A percentile compares a stretch with the other conserved stretches of the same genome.
Evolutionary conservation across 2,797 vertebrate species (phyloP).

Genomic region (Muscicapa striata): DNA sequence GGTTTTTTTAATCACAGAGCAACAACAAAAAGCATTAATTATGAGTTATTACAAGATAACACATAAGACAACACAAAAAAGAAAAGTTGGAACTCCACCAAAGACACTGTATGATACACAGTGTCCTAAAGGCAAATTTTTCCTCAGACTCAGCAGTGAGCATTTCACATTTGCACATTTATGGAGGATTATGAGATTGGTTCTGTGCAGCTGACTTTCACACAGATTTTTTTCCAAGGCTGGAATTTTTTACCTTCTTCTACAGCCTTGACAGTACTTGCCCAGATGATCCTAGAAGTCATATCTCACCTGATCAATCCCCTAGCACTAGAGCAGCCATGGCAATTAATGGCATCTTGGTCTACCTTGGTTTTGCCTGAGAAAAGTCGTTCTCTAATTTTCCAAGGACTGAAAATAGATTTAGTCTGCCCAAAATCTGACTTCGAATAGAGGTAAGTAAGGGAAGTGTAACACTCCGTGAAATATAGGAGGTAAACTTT

Average conservation of each 20-base stretch:
- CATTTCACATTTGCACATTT: not conserved
- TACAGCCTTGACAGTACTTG: not conserved
- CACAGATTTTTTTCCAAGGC: not conserved
- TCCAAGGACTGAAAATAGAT: not conserved
- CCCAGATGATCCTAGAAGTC: not conserved
- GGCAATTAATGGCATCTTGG: not conserved
- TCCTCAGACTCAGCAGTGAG: not conserved
- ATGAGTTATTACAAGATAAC: not conserved
- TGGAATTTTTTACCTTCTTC: not conserved
- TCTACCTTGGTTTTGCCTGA: not conserved
- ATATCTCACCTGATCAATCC: constrained; percentile 18
- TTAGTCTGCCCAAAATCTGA: not conserved
- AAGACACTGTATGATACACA: not conserved
- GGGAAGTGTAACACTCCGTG: not conserved
- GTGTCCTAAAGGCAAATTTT: not conserved
- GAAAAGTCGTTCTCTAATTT: not conserved
- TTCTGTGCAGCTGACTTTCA: not conserved
- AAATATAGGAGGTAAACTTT: not conserved
- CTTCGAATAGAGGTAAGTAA: not conserved
- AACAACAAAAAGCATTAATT: not conserved
- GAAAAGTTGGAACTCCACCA: not conserved
- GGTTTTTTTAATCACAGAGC: not conserved
- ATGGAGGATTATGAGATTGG: not conserved
- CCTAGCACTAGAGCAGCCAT: not conserved
- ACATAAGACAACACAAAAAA: not conserved